Base-by-base conservation (phyloP, 2,797 vertebrate species). In the Ciconia nigra region DNA sequence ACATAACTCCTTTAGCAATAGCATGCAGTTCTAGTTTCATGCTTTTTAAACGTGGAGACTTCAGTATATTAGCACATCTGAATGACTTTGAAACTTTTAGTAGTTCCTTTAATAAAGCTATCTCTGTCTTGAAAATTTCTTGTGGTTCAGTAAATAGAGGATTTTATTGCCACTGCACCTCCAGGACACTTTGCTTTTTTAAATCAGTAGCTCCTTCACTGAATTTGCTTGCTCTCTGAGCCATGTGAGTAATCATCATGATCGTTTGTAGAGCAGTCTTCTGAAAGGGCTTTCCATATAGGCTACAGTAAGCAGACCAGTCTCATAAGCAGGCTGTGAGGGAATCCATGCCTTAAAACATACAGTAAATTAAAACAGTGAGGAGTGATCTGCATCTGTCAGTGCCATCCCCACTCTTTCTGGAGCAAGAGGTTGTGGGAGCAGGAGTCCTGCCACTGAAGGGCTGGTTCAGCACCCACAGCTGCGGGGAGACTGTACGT, bases 321-420 rank as follows among this genome's bases (percentile, higher is more conserved):
- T 25, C 66, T 41, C 3, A 0, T 65, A 31, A 80, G 24, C 39
- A 80, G 78, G 2, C 47, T 82, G 15, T 51, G 49, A 59, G 52
- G 37, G 47, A 90, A 67, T 57, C 44, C 35, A 9, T 79, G 17
- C 16, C 47, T 78, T 84, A n/a, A 58, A 77, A 28, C 8, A 6
- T 7, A 9, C 52, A 18, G 22, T 55, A 29, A 37, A 61, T 29
- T 18, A 33, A 59, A 95, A 4, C 7, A 16, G 19, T 0, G 9
- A 80, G 51, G 26, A 21, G 12, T 28, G 47, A 11, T 28, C 10
- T 18, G 26, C 33, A 10, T 55, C 25, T 35, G 28, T 42, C 8
- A 2, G 2, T 10, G 4, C 39, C 22, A 5, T 76, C 7, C n/a
- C 19, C 0, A 0, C 21, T 76, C 28, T 17, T 19, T 16, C 65